Percentiles rank a stretch among this genome's conserved stretches.
These are phyloP conservation scores for Eudorcas thomsonii DNA, from an alignment of 2,113 vertebrate genomes.

Conservation along the genomic window DNA sequence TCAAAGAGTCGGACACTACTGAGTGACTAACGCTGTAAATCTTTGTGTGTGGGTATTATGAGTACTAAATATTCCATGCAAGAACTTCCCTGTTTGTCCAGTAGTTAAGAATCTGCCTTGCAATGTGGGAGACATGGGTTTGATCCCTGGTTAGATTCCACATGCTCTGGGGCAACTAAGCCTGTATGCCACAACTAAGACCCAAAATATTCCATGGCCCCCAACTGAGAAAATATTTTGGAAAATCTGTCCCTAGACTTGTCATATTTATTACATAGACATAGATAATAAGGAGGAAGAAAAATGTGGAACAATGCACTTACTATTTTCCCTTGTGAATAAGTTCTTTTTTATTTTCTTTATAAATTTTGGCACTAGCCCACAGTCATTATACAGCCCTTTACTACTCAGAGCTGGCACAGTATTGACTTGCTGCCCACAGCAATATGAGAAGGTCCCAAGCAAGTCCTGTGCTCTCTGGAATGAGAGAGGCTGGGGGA, in stretches of 20 bases:
- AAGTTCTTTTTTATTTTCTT: neutral
- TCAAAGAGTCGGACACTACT: neutral
- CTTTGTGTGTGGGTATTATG: neutral
- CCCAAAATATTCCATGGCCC: neutral
- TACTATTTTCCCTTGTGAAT: constrained; percentile 18
- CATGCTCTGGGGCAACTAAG: neutral
- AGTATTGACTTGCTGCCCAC: neutral
- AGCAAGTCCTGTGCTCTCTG: neutral
- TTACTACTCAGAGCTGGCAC: neutral
- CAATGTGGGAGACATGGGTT: neutral
- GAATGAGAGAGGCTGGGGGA: neutral
- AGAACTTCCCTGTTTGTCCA: neutral
- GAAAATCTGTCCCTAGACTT: neutral
- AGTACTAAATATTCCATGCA: neutral
- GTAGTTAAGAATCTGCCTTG: neutral
- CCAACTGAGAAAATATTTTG: neutral
- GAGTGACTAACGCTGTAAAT: neutral
- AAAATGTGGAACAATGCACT: neutral
- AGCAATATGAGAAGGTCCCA: neutral
- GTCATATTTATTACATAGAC: neutral
- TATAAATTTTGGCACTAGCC: neutral
- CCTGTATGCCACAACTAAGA: neutral
- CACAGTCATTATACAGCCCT: neutral
- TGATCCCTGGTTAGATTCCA: neutral
- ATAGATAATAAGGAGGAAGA: neutral